phyloP scores from a whole-genome alignment of 2,113 vertebrate species.

The Zapornia atra region DNA sequence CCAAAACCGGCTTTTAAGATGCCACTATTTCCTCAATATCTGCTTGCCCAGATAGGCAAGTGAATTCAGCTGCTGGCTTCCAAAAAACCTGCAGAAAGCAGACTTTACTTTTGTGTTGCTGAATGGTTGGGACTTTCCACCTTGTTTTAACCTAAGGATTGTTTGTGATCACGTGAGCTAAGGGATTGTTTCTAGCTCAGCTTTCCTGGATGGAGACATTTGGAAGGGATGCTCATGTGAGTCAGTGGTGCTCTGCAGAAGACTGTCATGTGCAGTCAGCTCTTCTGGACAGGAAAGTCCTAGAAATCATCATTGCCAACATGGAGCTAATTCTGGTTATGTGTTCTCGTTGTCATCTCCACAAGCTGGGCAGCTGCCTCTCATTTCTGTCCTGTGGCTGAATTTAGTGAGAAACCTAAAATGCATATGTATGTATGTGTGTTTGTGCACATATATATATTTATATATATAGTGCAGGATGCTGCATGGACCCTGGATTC shows the following conservation, averaged over 20 bases:
- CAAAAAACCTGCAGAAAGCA: not conserved
- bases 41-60: not conserved
- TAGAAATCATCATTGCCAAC: rapidly evolving
- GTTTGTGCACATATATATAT: no score
- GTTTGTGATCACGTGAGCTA: not conserved
- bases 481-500: not conserved
- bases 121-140: not conserved
- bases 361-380: not conserved
- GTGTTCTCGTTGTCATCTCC: not conserved
- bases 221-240: not conserved
- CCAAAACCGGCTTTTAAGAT: not conserved
- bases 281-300: not conserved
- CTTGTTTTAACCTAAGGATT: not conserved
- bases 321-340: not conserved
- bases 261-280: not conserved
- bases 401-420: not conserved
- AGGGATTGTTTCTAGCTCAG: not conserved
- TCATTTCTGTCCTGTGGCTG: not conserved
- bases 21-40: not conserved
- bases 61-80: not conserved
- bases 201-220: not conserved
- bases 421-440: not conserved
- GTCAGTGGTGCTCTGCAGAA: not conserved
- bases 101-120: not conserved
- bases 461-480: not conserved